A percentile compares a stretch with the other conserved stretches of the same genome.
These are phyloP conservation scores for Apoda limacodes DNA, from an alignment of 2,888 invertebrate species.

Conservation along the genomic window DNA sequence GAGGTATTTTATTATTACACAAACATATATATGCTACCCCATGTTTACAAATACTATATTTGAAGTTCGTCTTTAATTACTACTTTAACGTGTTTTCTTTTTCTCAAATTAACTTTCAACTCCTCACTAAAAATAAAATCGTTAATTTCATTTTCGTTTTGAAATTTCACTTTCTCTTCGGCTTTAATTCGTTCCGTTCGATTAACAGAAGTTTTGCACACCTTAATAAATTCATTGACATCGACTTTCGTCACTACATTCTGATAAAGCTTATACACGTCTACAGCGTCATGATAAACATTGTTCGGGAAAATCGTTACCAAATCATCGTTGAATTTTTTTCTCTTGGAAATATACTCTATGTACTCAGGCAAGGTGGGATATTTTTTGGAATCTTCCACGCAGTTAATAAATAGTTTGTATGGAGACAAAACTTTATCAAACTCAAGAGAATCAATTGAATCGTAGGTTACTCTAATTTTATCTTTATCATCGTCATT, in stretches of 20 bases:
- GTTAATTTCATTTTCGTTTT: conserved; percentile 19
- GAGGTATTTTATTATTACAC: neutral
- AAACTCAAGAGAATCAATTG: conserved; percentile 21
- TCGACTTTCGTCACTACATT: conserved; percentile 12
- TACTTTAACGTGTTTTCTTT: neutral
- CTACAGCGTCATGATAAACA: conserved; percentile 4
- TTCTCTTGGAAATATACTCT: conserved; percentile 17
- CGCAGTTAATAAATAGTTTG: conserved; percentile 19
- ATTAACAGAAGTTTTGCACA: conserved; percentile 13
- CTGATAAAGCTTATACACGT: conserved; percentile 15
- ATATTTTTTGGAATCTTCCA: conserved; percentile 14
- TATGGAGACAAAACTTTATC: conserved; percentile 18
- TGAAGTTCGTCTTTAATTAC: too few relatives aligned
- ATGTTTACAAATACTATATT: too few relatives aligned
- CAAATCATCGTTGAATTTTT: conserved; percentile 14
- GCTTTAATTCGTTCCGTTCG: conserved; percentile 22
- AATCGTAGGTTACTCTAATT: conserved; percentile 18
- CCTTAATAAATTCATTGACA: conserved; percentile 17
- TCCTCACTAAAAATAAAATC: conserved; percentile 16
- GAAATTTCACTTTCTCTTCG: conserved; percentile 19
- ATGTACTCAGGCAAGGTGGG: conserved; percentile 17
- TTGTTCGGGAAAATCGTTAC: conserved; percentile 19
- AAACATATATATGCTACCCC: neutral
- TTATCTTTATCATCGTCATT: conserved; percentile 15
- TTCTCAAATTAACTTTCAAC: neutral